phyloP scores from a whole-genome alignment of 2,888 invertebrate species.

The Drosophila atripex region DNA sequence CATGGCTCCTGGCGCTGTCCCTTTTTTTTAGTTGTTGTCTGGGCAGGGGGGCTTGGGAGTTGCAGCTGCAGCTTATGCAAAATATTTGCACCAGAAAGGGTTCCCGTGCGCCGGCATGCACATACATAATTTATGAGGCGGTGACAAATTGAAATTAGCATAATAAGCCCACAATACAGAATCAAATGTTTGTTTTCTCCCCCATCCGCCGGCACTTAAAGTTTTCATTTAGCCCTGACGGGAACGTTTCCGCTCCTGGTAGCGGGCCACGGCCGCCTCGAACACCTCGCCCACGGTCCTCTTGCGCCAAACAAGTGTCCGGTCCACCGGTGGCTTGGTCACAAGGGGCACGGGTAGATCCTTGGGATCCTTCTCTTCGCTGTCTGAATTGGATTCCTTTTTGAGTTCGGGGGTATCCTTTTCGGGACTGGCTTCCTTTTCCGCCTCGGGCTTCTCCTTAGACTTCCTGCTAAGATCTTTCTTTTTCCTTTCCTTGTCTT shows the following conservation, averaged over 20 bases:
- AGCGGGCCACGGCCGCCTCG: slow-evolving; percentile 90
- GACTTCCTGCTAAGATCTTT: slow-evolving; percentile 3
- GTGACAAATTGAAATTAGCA: slow-evolving; percentile 45
- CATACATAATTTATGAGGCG: slow-evolving; percentile 20
- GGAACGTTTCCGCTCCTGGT: slow-evolving; percentile 89
- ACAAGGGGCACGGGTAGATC: slow-evolving; percentile 21
- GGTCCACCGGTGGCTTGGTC: slow-evolving; percentile 49
- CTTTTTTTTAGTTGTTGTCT: background rate
- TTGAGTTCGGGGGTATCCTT: background rate
- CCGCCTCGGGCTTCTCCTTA: background rate
- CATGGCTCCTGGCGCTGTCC: slow-evolving; percentile 32
- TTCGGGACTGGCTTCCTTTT: background rate
- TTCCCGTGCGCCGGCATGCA: slow-evolving; percentile 22
- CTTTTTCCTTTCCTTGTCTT: slow-evolving; percentile 56
- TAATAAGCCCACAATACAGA: slow-evolving; percentile 44
- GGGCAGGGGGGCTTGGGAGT: background rate
- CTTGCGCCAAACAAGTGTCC: slow-evolving; percentile 89
- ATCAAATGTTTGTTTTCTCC: slow-evolving; percentile 27
- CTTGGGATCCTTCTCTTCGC: background rate
- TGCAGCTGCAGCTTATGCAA: slow-evolving; percentile 40
- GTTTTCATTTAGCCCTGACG: slow-evolving; percentile 76
- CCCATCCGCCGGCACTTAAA: slow-evolving; percentile 14
- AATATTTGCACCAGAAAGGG: slow-evolving; percentile 43
- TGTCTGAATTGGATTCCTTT: background rate
- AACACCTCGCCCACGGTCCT: slow-evolving; percentile 91